phyloP scores from a whole-genome alignment of 2,888 invertebrate species.

The Drosophila siamana region DNA sequence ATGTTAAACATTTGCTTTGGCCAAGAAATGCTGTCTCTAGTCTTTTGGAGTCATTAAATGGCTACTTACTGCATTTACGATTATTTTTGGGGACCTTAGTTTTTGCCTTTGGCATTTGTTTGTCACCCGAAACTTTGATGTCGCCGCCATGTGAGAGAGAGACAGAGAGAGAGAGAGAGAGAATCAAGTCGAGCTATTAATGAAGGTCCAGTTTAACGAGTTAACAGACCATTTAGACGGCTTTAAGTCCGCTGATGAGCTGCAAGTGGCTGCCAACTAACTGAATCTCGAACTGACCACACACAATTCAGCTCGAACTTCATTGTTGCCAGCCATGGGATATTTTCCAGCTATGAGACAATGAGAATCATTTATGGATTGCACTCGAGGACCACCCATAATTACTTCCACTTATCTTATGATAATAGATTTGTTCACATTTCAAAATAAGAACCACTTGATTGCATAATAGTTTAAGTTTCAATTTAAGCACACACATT shows the following conservation, averaged over 20 bases:
- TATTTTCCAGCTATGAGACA: constrained; percentile 14
- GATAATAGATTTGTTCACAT: constrained; percentile 16
- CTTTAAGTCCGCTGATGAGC: constrained; percentile 18
- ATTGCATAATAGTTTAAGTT: not conserved
- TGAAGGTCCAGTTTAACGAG: constrained; percentile 55
- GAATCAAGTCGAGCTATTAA: constrained; percentile 39
- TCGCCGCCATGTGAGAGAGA: too few species aligned
- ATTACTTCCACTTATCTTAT: not conserved
- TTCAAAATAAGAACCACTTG: constrained; percentile 4
- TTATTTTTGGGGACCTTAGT: constrained; percentile 15
- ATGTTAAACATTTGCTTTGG: constrained; percentile 40
- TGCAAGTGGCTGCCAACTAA: constrained; percentile 15
- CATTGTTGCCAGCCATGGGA: constrained; percentile 7
- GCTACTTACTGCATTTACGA: constrained; percentile 69
- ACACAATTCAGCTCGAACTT: constrained; percentile 41
- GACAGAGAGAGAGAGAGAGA: not conserved
- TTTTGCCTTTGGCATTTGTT: constrained; percentile 28
- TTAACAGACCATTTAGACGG: constrained; percentile 30
- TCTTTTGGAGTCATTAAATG: constrained; percentile 62
- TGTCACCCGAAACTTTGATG: constrained; percentile 61
- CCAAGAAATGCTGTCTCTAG: constrained; percentile 24
- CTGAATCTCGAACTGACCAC: constrained; percentile 43
- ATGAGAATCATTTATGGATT: constrained; percentile 23
- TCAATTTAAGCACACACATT: not conserved
- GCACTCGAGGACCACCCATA: constrained; percentile 38